phyloP scores from a whole-genome alignment of 2,888 invertebrate genomes.

The Germaria angustata region DNA sequence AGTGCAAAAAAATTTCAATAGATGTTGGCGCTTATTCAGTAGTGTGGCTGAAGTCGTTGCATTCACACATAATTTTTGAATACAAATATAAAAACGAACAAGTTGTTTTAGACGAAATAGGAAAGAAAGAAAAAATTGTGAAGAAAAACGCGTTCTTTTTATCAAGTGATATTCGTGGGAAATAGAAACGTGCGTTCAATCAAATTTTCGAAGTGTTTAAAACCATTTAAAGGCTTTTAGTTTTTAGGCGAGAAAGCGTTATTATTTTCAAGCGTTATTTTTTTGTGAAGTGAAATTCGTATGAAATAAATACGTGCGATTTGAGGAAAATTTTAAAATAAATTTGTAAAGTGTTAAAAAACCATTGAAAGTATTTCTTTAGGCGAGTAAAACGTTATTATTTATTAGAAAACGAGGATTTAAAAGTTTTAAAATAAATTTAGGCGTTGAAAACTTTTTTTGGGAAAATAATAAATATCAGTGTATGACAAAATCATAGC shows the following conservation, averaged over 20 bases:
- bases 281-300: no score
- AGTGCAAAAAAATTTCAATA: constrained; percentile 59
- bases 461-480: not conserved
- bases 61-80: constrained; percentile 68
- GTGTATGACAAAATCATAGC: not conserved
- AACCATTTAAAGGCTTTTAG: not conserved
- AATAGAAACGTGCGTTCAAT: constrained; percentile 43
- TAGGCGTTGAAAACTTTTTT: not conserved
- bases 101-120: constrained; percentile 47
- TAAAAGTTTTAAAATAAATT: not conserved
- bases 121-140: constrained; percentile 8
- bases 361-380: no score
- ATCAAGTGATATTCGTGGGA: constrained; percentile 4
- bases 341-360: no score
- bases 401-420: no score
- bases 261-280: no score
- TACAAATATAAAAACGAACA: constrained; percentile 51
- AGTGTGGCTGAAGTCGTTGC: constrained; percentile 71
- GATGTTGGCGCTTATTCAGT: constrained; percentile 68
- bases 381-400: no score
- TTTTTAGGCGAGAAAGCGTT: not conserved
- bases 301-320: no score
- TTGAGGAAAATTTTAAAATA: no score
- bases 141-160: constrained; percentile 53
- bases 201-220: not conserved